Conservation (phyloP, 2,888 invertebrate species). For the Apotomis betuletana region DNA sequence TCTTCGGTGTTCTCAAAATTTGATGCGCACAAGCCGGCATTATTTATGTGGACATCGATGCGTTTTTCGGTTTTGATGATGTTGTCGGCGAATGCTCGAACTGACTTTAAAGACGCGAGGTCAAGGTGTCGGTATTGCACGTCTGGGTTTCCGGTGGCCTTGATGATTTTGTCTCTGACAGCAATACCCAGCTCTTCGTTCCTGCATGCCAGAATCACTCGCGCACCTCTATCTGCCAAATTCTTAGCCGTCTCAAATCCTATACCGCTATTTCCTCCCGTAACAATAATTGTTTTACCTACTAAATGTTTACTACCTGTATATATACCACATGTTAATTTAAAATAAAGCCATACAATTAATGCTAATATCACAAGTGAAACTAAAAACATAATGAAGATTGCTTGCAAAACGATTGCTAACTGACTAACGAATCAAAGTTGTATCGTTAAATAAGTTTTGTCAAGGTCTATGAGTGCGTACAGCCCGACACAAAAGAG, state of each 20-base stretch:
- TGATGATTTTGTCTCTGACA: background rate
- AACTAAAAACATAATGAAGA: background rate
- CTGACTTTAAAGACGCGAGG: background rate
- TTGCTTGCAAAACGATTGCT: too few relatives aligned
- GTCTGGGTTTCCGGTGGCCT: background rate
- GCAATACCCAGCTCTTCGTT: background rate
- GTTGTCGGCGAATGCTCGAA: background rate
- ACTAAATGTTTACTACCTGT: background rate
- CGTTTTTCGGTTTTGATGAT: background rate
- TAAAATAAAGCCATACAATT: background rate
- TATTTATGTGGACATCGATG: background rate
- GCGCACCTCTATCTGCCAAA: background rate
- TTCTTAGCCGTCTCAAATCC: background rate
- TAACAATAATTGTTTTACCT: background rate
- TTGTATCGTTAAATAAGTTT: too few relatives aligned
- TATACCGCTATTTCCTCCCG: background rate
- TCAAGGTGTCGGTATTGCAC: background rate
- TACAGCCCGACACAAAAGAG: too few relatives aligned
- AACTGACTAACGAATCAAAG: too few relatives aligned
- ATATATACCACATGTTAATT: background rate
- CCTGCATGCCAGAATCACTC: background rate
- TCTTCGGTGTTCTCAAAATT: background rate
- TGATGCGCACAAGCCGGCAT: background rate
- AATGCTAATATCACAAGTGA: background rate
- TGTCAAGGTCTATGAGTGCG: too few relatives aligned